phyloP scores from a whole-genome alignment of 2,888 invertebrate genomes.

The Chelonus formosanus region DNA sequence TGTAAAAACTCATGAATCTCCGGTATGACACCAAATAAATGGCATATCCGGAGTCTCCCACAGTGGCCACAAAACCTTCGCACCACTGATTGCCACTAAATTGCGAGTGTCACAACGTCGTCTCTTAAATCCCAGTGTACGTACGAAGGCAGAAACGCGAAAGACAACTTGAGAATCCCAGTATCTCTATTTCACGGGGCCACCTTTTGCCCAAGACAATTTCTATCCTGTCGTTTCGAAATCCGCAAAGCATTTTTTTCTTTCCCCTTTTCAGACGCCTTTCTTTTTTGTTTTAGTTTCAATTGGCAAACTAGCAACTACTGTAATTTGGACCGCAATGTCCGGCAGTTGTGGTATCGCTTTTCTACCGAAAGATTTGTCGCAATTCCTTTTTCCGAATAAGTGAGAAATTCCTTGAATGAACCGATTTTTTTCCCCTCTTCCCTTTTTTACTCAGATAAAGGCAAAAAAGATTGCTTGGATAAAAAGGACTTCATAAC shows the following conservation, averaged over 20 bases:
- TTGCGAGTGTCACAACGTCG: constrained; percentile 50
- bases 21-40: constrained; percentile 60
- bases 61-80: constrained; percentile 62
- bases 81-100: constrained; percentile 63
- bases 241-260: constrained; percentile 30
- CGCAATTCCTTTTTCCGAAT: constrained; percentile 16
- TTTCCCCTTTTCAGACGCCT: constrained; percentile 14
- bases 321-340: constrained; percentile 24
- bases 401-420: constrained; percentile 40
- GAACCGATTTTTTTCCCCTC: constrained; percentile 50
- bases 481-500: constrained; percentile 35
- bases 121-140: constrained; percentile 37
- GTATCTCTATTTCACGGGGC: constrained; percentile 45
- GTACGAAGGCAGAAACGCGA: constrained; percentile 28
- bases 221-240: constrained; percentile 46
- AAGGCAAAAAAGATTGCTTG: constrained; percentile 20
- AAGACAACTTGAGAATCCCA: constrained; percentile 38
- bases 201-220: constrained; percentile 51
- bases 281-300: constrained; percentile 23
- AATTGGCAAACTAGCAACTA: constrained; percentile 18
- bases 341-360: constrained; percentile 9
- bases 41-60: constrained; percentile 56
- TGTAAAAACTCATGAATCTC: constrained; percentile 53
- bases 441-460: constrained; percentile 39
- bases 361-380: constrained; percentile 14